Base-by-base conservation (phyloP, 2,113 vertebrate species). In the Rhagologus leucostigma region DNA sequence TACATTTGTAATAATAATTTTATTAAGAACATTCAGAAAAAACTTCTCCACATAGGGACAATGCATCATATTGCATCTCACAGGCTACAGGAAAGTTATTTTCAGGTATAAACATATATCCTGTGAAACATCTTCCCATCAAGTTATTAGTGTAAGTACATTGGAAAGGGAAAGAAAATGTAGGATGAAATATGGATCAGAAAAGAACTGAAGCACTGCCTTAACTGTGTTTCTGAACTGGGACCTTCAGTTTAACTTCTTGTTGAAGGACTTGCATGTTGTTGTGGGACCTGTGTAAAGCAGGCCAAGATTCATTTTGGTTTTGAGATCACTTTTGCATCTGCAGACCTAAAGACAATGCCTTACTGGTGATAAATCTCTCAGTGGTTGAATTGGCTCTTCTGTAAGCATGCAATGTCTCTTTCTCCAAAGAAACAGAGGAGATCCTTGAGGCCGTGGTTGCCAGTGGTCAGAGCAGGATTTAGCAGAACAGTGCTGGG, bases 1-100 rank as follows among this genome's bases (percentile, higher is more conserved):
- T 91, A 90, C 20, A 77, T 69, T 70, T 62, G 42, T 50, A 85
- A 88, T 42, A 93, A 49, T 62, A 62, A 80, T 86, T 70, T 86
- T 59, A 80, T 65, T 69, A 90, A 64, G 55, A 46, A 68, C 10
- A 17, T 65, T 69, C 30, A 49, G 35, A 42, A 68, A 59, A 90
- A 73, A 6, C 1, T 26, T 69, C 21, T 64, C 42, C 5, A 19
- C 41, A 33, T 8, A 73, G 50, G 50, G 62, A 27, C 23, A 46
- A 23, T 53, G 41, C n/a, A 73, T 83, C 59, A 69, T 30, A 64
- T 50, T 70, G n/a, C 76, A 67, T 74, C 63, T 88, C 63, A 49
- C 20, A n/a, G 37, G 44, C 65, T 80, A 32, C 22, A 33, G 59
- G 7, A 73, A 88, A 85, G 59, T 77, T 55, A 80, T 69, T 83